Base-by-base conservation (phyloP, 2,113 vertebrate species). In the Strigops habroptila region DNA sequence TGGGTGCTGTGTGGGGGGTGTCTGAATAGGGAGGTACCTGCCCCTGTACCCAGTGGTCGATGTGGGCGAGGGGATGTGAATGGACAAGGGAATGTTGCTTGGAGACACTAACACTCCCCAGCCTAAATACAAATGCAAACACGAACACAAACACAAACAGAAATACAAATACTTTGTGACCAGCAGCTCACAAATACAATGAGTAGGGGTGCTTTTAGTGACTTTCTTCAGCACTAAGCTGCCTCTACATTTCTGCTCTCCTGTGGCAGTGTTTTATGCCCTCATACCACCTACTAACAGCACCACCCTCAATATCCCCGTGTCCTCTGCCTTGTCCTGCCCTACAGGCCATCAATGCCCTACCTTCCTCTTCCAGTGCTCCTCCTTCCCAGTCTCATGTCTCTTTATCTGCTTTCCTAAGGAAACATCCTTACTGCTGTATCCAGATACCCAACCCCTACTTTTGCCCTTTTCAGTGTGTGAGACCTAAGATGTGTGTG, bases 1-100 rank as follows among this genome's bases (percentile, higher is more conserved):
- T 8, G 4, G 2, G 4, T 35, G 53, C 15, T 48, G 13, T 0
- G 0, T 37, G 17, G 31, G 21, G 28, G 6, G 4, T 73, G 48
- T 39, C 55, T 67, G 48, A 35, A 33, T 1, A 33, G 52, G 14
- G 37, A 60, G 23, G 12, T 13, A 60, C 19, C 24, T 48, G 16
- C 37, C 24, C 0, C 0, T 9, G 19, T 24, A 14, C 28, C 15
- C 41, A n/a, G n/a, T 21, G 18, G 30, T 82, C 55, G n/a, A 14
- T 44, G 30, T 0, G 0, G 35, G 28, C 37, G 53, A 57, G 16
- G 33, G 11, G 35, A 52, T 6, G 6, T 18, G 46, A 62, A 74
- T 35, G n/a, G 35, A 44, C 14, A 81, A 62, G 17, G 2, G 14
- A 69, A 65, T 14, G 28, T 53, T 62, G 6, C 59, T 17, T 30